Evolutionary conservation across 2,888 invertebrate genomes (phyloP), one percentile per base, ranked within the genome.

Genomic region (Drosophila kambysellisi): DNA sequence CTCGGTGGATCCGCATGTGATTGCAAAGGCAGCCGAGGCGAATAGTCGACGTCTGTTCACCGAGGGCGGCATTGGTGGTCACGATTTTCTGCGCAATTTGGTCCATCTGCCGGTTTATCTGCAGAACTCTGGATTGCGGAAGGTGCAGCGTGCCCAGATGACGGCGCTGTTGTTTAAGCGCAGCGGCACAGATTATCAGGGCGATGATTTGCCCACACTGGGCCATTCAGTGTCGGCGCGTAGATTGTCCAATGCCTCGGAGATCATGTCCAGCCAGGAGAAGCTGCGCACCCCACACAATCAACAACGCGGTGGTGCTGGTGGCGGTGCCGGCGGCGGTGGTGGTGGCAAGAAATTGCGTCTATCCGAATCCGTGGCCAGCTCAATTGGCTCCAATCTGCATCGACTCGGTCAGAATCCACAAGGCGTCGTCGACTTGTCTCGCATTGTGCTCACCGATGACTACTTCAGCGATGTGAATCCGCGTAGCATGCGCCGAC

Each of bases 381-480:
- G 98, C 91, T 98, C 98, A 4, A 96, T 98, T 69, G 98, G 97
- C 32, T 98, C 98, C 37, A 97, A 97, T 92, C 94, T 98, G 72
- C 97, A 97, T 93, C 94, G 96, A 64, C 94, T 96, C 57, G 95
- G 96, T 1, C 96, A 96, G 51, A 96, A 96, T 59, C 96, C 96
- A 66, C 93, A 92, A 59, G 93, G 93, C 8, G 92, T 91, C 33
- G 88, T 93, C 88, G 95, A 93, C 69, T 79, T 95, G 33, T 94
- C 97, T 50, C 96, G 97, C 84, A 98, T 98, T 94, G 94, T 99
- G 79, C 95, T 98, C 29, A 99, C 99, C 1, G 99, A 99, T 91
- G 99, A 99, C 93, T 99, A 99, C 94, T 99, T 99, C 93, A 99
- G 98, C 89, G 99, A 99, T 93, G 98, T 99, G 76, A 99, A 99